Percentiles rank a stretch among this genome's conserved stretches.
These are phyloP conservation scores for Dendrolimus pini DNA, from an alignment of 2,888 invertebrate genomes.

Conservation along the genomic window DNA sequence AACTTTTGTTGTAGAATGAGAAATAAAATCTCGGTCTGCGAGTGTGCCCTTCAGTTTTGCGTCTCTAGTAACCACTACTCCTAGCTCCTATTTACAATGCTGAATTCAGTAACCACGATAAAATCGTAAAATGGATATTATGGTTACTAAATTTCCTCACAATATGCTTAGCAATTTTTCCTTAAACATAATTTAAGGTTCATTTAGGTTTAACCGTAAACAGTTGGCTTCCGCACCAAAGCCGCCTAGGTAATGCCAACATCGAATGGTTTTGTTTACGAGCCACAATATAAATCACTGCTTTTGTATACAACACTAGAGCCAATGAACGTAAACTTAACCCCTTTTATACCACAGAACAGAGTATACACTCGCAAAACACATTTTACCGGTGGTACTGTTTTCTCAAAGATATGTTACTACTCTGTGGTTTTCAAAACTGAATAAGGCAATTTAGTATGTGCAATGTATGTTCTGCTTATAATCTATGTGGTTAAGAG, in stretches of 20 bases:
- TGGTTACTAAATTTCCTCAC: no score
- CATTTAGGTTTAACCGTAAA: conserved; percentile 71
- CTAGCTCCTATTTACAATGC: no score
- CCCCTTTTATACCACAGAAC: conserved; percentile 27
- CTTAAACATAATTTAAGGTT: conserved; percentile 17
- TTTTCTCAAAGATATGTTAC: conserved; percentile 10
- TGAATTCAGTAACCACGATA: no score
- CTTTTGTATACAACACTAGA: conserved; percentile 29
- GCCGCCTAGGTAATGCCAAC: conserved; percentile 35
- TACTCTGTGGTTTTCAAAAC: conserved; percentile 18
- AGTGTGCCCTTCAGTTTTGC: no score
- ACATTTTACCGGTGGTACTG: conserved; percentile 10
- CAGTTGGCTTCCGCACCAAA: conserved; percentile 55
- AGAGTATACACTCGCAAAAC: conserved; percentile 11
- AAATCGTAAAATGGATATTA: no score
- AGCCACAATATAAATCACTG: conserved; percentile 70
- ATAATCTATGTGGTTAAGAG: conserved; percentile 19
- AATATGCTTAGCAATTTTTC: no score
- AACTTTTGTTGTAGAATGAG: no score
- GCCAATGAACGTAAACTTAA: conserved; percentile 37
- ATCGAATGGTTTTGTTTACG: conserved; percentile 57
- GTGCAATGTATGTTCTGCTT: conserved; percentile 12
- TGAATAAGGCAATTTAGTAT: conserved; percentile 18
- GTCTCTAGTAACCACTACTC: no score
- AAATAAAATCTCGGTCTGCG: no score